Evolutionary conservation across 2,888 invertebrate species (phyloP).

Genomic region (Agriopis aurantiaria): DNA sequence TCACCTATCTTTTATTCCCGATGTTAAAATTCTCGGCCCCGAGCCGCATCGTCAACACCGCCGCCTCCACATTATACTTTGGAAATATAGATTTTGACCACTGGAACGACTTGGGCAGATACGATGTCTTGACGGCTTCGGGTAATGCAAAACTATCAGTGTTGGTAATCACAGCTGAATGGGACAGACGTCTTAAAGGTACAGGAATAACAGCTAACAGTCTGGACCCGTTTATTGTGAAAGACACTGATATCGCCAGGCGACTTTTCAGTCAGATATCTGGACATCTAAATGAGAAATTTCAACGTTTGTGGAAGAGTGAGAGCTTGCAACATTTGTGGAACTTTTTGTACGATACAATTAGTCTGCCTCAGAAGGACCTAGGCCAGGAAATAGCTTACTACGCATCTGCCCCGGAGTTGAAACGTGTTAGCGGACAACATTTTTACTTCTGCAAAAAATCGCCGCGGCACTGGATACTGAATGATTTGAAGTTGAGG

Average conservation of each 20-base stretch:
- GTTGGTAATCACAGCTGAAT: constrained; percentile 87
- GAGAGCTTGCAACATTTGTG: constrained; percentile 1
- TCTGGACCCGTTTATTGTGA: constrained; percentile 83
- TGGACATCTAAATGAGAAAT: constrained; percentile 55
- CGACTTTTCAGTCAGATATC: constrained; percentile 53
- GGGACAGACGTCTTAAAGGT: constrained; percentile 84
- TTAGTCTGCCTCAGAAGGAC: constrained; percentile 55
- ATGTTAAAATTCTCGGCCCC: constrained; percentile 83
- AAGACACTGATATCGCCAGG: constrained; percentile 66
- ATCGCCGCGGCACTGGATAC: constrained; percentile 68
- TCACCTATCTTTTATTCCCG: constrained; percentile 88
- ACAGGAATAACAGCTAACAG: constrained; percentile 88
- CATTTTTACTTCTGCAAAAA: constrained; percentile 69
- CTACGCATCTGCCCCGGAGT: constrained; percentile 64
- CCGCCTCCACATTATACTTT: constrained; percentile 85
- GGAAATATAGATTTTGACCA: constrained; percentile 73
- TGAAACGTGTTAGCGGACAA: constrained; percentile 62
- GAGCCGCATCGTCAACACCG: constrained; percentile 88
- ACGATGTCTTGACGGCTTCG: constrained; percentile 58
- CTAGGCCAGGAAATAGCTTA: constrained; percentile 68
- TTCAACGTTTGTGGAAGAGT: constrained; percentile 1
- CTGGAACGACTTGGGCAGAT: constrained; percentile 70
- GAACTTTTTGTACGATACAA: neutral
- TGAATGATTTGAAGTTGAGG: constrained; percentile 56
- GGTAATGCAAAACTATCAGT: constrained; percentile 87